Evolutionary conservation across 2,797 vertebrate genomes (phyloP), one percentile per base, ranked within the genome.

Genomic region (Chelon labrosus): DNA sequence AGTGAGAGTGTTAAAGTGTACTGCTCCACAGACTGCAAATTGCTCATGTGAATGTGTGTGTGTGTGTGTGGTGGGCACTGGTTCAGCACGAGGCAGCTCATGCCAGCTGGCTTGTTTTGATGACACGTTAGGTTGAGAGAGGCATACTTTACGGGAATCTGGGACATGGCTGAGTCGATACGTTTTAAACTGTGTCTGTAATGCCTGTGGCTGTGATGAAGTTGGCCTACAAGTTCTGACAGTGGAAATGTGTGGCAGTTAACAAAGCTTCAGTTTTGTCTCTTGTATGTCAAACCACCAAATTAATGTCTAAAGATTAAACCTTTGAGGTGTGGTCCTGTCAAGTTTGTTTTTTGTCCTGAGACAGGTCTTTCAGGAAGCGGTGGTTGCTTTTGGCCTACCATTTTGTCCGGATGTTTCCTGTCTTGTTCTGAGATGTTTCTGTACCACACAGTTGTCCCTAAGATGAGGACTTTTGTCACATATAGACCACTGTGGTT

Each of bases 71-170:
- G 2, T 75, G 75, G 77, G 80, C 73, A 70, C 35, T 20, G n/a
- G 65, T 70, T 83, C 73, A 79, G 35, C 31, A 41, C 44, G 14
- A 31, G 59, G 44, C 27, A 31, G 0, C 50, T 57, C 37, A 2
- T 50, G 88, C 89, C 88, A 92, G 80, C 74, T 91, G 90, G 90
- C 88, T 70, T 37, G 0, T 58, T 73, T 63, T 38, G 51, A 63
- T 49, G 60, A 65, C 58, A 78, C 50, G 16, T 80, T 71, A 8
- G 52, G 46, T 65, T 68, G 42, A 82, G 79, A 65, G 70, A 70
- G 63, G 39, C 44, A 56, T 31, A 69, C 66, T 82, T 75, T 31
- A 70, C 55, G 64, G 73, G 51, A 77, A 76, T 83, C 70, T 83
- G 78, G 77, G 73, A 61, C 64, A 59, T 52, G 61, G 58, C 52